Evolutionary conservation across 2,113 vertebrate species (phyloP).

Genomic region (Probosciger aterrimus): DNA sequence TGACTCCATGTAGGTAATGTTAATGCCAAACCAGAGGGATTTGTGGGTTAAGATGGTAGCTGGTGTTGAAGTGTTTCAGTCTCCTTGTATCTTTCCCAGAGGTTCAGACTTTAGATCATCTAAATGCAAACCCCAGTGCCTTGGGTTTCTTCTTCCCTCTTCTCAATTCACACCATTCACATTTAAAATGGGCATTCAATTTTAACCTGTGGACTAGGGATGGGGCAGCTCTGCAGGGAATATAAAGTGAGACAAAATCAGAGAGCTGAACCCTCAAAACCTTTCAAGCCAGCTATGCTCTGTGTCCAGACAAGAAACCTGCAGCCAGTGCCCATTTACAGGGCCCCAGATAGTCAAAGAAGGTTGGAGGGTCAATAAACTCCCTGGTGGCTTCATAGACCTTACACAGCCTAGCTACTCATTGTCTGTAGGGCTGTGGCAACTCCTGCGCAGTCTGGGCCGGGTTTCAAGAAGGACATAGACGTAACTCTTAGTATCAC

Average conservation of each 20-base stretch:
- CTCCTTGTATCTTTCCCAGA: not conserved
- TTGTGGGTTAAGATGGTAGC: not conserved
- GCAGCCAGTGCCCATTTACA: rapidly evolving
- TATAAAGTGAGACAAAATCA: rapidly evolving
- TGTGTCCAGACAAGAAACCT: not conserved
- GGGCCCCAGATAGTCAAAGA: not conserved
- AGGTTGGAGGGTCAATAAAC: not conserved
- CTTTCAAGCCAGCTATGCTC: not conserved
- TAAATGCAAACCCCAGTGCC: not conserved
- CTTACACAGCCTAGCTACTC: not conserved
- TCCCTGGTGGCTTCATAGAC: not conserved
- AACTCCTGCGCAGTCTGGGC: not conserved
- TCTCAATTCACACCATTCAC: not conserved
- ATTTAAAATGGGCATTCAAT: not conserved
- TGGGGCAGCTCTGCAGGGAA: not conserved
- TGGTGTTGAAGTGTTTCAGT: not conserved
- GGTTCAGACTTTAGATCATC: not conserved
- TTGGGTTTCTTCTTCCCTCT: not conserved
- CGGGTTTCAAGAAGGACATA: not conserved
- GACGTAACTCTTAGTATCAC: not conserved
- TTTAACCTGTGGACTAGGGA: not conserved
- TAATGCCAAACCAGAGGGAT: not conserved
- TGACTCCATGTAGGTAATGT: not conserved
- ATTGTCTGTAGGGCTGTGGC: rapidly evolving
- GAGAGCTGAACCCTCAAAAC: not conserved